Base-by-base conservation (phyloP, 2,888 invertebrate species). In the Troides oblongomaculatus region DNA sequence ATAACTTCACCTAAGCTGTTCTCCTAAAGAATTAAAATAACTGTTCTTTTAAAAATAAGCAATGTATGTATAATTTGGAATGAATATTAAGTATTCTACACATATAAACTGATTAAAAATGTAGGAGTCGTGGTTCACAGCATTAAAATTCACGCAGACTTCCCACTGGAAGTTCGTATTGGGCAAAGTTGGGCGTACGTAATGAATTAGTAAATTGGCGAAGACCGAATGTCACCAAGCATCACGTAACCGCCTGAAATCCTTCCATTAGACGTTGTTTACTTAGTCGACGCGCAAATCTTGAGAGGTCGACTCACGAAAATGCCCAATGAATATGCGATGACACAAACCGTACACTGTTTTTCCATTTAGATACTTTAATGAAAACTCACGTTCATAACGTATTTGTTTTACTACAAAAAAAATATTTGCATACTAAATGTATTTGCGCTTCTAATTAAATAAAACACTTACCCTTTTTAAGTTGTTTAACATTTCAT, bases 241-340 rank as follows among this genome's bases (percentile, higher is more conserved):
- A 84, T 83, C 84, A 86, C 88, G 85, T 88, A 87, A 87, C 88
- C 87, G 84, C 78, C 74, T 78, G 76, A 85, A 89, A 88, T 88
- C 90, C 91, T 82, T 90, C 92, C 92, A 92, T 92, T 92, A 92
- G 87, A 81, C 83, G 84, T 87, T 91, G 91, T 92, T 90, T 92
- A 89, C 89, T 84, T 82, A 86, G 87, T 85, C 86, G 82, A 86
- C 87, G 88, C 86, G 88, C 89, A 89, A 87, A 90, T 89, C 90
- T 92, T 90, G 87, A 86, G 88, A 88, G 91, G 91, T 88, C 89
- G 89, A 85, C 88, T 90, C 87, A 89, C 90, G 88, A 90, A 90
- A 92, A 90, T 90, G 87, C 86, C 85, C 91, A 86, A 92, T 92
- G 92, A 92, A 92, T 92, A 92, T 92, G 91, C 91, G 90, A 92